Evolutionary conservation across 2,113 vertebrate genomes (phyloP), one percentile per base, ranked within the genome.

Genomic region (Limanda limanda): DNA sequence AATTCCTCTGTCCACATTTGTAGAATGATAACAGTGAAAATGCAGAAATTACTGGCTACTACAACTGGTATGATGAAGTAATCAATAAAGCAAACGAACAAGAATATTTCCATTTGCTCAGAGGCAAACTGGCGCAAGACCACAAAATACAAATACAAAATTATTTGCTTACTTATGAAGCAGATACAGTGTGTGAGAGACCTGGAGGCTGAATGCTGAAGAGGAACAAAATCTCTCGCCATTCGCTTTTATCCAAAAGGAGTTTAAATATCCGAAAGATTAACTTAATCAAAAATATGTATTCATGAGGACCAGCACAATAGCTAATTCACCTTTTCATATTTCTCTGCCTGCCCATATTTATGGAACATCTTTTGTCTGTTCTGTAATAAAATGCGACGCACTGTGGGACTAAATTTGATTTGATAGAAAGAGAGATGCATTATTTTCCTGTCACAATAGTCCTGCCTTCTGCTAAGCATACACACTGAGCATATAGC

Each of bases 271-370:
- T 85, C 70, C 76, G 55, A 78, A 52, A 83, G 64, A 79, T 76
- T 71, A 87, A 84, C 66, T 88, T 82, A 86, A 91, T 91, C 63
- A 91, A 84, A 90, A 89, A 81, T 71, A 81, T 75, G 86, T 84
- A 90, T 90, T 89, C 85, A 90, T 84, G 83, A 83, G 68, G 51
- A 85, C 73, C 58, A 78, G 70, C 81, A 89, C 86, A 88, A 88
- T 82, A 77, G 72, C 76, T 61, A 2, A 23, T 64, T 81, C 75
- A 85, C 76, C 74, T 89, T 87, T 86, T 83, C 78, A 86, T 82
- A 78, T 37, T 12, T 58, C 57, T 40, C 70, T 23, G 63, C 74
- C 52, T 76, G 58, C n/a, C 55, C 51, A 35, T 88, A 91, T 86
- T 79, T 79, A 27, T 25, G 63, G 9, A 67, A 74, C 69, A 89